Percentiles rank a stretch among this genome's conserved stretches.
These are phyloP conservation scores for Papilio dardanus DNA, from an alignment of 1,140 invertebrate species.

Conservation along the genomic window DNA sequence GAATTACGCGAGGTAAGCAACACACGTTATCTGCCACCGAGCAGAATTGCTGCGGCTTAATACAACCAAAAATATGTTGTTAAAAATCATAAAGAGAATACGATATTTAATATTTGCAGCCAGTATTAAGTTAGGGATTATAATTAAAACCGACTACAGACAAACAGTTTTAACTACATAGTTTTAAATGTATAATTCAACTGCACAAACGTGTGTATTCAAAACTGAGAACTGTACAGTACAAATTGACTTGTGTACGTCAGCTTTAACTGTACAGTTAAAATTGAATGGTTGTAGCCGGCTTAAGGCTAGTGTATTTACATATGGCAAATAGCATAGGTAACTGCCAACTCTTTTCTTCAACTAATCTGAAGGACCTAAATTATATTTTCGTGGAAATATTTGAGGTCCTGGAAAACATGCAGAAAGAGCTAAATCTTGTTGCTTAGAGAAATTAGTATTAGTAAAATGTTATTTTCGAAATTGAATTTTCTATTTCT, in stretches of 20 bases:
- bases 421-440: background rate
- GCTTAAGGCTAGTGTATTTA: too few relatives aligned
- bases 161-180: too few relatives aligned
- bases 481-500: constrained; percentile 8
- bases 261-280: too few relatives aligned
- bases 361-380: background rate
- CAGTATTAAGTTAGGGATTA: background rate
- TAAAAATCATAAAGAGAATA: constrained; percentile 1
- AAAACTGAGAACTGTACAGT: too few relatives aligned
- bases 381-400: background rate
- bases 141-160: too few relatives aligned
- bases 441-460: background rate
- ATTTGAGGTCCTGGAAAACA: background rate
- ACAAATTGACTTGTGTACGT: too few relatives aligned
- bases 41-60: background rate
- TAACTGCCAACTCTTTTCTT: background rate
- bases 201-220: too few relatives aligned
- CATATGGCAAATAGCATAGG: too few relatives aligned
- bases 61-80: background rate
- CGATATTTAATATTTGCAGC: background rate
- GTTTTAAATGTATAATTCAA: too few relatives aligned
- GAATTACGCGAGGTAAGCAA: constrained; percentile 13
- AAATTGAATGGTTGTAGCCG: too few relatives aligned
- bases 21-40: background rate
- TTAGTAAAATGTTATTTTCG: background rate